Percentiles rank a stretch among this genome's conserved stretches.
Evolutionary conservation across 2,797 vertebrate species (phyloP).

Genomic region (Notolabrus celidotus): DNA sequence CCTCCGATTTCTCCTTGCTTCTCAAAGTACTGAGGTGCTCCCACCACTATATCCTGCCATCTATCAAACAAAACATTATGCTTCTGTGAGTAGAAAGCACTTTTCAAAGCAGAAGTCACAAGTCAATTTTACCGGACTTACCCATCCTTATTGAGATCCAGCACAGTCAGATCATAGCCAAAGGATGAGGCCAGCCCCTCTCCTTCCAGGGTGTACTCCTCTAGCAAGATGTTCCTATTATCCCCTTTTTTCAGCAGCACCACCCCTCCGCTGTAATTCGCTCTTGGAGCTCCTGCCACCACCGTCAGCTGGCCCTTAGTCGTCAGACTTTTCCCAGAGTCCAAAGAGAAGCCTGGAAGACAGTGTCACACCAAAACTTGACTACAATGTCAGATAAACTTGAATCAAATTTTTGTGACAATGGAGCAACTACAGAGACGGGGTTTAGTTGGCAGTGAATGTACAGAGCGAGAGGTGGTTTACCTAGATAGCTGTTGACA

Average conservation of each 20-base stretch:
- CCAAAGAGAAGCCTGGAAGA: conserved; percentile 93
- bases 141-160: conserved; percentile 94
- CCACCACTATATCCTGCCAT: conserved; percentile 97
- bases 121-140: conserved; percentile 67
- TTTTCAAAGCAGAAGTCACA: not conserved
- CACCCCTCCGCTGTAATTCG: conserved; percentile 94
- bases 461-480: conserved; percentile 43
- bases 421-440: not conserved
- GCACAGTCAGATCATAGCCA: conserved; percentile 94
- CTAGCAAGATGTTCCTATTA: conserved; percentile 32
- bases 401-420: not conserved
- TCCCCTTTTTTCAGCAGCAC: conserved; percentile 89
- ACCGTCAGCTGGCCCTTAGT: conserved; percentile 89
- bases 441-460: not conserved
- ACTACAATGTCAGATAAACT: conserved; percentile 3
- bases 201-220: conserved; percentile 90
- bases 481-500: conserved; percentile 97
- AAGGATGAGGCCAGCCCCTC: conserved; percentile 96
- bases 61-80: conserved; percentile 71
- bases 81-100: not conserved
- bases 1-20: conserved; percentile 92
- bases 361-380: conserved; percentile 15
- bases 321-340: conserved; percentile 89
- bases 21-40: conserved; percentile 96
- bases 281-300: conserved; percentile 96